Conservation (phyloP, 2,888 invertebrate genomes). For the Drosophila limbata region DNA sequence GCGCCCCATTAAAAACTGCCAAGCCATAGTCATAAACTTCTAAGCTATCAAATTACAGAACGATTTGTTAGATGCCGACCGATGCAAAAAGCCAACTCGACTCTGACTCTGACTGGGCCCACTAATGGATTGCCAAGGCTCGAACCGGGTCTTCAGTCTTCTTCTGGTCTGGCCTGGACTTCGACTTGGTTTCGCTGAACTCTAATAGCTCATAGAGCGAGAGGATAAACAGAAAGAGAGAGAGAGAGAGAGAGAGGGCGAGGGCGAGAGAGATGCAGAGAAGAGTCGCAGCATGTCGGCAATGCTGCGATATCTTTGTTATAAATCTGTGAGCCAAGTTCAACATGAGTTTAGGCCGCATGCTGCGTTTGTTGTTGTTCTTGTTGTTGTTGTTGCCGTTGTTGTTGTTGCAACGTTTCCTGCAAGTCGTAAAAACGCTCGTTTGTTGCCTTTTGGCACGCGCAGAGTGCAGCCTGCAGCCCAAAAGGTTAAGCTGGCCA, state of each 20-base stretch:
- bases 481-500: slow-evolving; percentile 72
- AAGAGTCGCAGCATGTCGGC: slow-evolving; percentile 75
- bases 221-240: slow-evolving; percentile 6
- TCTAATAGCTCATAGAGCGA: slow-evolving; percentile 79
- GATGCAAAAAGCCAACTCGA: slow-evolving; percentile 62
- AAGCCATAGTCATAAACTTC: slow-evolving; percentile 80
- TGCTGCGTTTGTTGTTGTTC: slow-evolving; percentile 74
- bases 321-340: slow-evolving; percentile 82
- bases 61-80: slow-evolving; percentile 82
- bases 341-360: slow-evolving; percentile 70
- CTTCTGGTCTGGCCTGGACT: slow-evolving; percentile 21
- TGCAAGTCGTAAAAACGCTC: slow-evolving; percentile 75
- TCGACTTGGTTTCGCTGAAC: slow-evolving; percentile 73
- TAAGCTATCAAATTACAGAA: slow-evolving; percentile 83
- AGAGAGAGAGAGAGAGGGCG: slow-evolving; percentile 8
- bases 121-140: slow-evolving; percentile 75
- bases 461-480: slow-evolving; percentile 66
- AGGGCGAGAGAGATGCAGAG: slow-evolving; percentile 5
- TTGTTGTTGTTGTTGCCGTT: slow-evolving; percentile 30
- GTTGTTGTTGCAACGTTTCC: slow-evolving; percentile 57
- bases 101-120: slow-evolving; percentile 37
- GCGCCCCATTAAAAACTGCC: slow-evolving; percentile 79
- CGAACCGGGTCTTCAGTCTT: slow-evolving; percentile 50
- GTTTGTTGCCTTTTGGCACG: slow-evolving; percentile 81
- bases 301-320: slow-evolving; percentile 82